A percentile compares a stretch with the other conserved stretches of the same genome.
These are phyloP conservation scores for Pandemis cinnamomeana DNA, from an alignment of 2,888 invertebrate genomes.

Conservation along the genomic window DNA sequence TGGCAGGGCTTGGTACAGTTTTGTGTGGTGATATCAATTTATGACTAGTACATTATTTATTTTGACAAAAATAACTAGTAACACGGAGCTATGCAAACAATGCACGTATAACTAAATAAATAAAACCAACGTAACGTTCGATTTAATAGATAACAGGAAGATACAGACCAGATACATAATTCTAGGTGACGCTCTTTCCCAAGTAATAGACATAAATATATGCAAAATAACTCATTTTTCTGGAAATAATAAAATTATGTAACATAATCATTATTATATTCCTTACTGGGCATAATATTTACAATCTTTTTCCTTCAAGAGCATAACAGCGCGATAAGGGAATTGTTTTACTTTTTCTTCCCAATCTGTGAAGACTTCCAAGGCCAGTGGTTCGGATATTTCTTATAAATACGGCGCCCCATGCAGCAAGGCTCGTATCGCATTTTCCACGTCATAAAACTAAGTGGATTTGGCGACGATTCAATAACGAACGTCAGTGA, in stretches of 20 bases:
- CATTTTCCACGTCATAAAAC: constrained; percentile 79
- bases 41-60: not conserved
- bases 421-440: constrained; percentile 59
- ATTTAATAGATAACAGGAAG: too few relatives aligned
- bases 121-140: too few relatives aligned
- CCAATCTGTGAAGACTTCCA: not conserved
- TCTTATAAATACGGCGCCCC: constrained; percentile 37
- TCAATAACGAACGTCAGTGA: constrained; percentile 66
- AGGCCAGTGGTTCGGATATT: not conserved
- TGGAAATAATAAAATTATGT: too few relatives aligned
- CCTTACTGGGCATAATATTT: not conserved
- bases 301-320: not conserved
- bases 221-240: too few relatives aligned
- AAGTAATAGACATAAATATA: too few relatives aligned
- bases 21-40: not conserved
- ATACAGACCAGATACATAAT: too few relatives aligned
- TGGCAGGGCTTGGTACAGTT: not conserved
- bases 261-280: too few relatives aligned
- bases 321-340: not conserved
- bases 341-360: not conserved
- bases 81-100: not conserved
- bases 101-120: too few relatives aligned
- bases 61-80: too few relatives aligned
- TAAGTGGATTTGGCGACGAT: constrained; percentile 79
- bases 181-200: too few relatives aligned